These are phyloP conservation scores for Tortrix viridana DNA, from an alignment of 2,888 invertebrate species.

Conservation along the genomic window DNA sequence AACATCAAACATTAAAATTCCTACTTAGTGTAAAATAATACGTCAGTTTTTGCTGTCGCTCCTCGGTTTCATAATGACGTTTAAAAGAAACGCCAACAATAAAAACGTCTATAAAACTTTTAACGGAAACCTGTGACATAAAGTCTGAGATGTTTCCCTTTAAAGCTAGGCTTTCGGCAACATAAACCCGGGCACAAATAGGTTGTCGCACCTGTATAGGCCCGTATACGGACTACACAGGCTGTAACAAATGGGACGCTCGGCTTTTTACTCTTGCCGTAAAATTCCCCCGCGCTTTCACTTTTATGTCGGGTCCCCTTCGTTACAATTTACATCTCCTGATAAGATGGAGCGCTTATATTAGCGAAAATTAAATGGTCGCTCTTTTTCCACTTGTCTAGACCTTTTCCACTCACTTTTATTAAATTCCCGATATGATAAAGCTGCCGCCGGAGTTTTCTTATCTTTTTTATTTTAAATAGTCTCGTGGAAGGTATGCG, in stretches of 20 bases:
- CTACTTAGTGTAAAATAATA: too few relatives aligned
- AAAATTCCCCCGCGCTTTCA: slow-evolving; percentile 26
- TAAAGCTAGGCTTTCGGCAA: slow-evolving; percentile 6
- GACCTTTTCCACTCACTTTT: slow-evolving; percentile 24
- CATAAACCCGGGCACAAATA: slow-evolving; percentile 15
- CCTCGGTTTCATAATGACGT: too few relatives aligned
- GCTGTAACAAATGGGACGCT: slow-evolving; percentile 23
- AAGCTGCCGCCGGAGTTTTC: slow-evolving; percentile 17
- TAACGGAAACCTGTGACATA: background rate
- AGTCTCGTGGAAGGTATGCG: slow-evolving; percentile 5
- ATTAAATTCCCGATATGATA: slow-evolving; percentile 29
- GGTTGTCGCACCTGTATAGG: slow-evolving; percentile 26
- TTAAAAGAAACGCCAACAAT: too few relatives aligned
- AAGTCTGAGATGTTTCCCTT: background rate
- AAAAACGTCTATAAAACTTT: too few relatives aligned
- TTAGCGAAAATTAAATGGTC: slow-evolving; percentile 27
- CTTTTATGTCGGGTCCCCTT: slow-evolving; percentile 21
- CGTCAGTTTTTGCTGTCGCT: too few relatives aligned
- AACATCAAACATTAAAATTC: too few relatives aligned
- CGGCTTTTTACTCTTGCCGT: slow-evolving; percentile 30
- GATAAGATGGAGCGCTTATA: slow-evolving; percentile 27
- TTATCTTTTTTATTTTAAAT: slow-evolving; percentile 23
- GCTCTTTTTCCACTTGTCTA: slow-evolving; percentile 27
- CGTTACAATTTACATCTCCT: slow-evolving; percentile 22
- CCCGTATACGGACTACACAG: slow-evolving; percentile 1